These are phyloP conservation scores for Venusia cambrica DNA, from an alignment of 2,888 invertebrate genomes.

Conservation along the genomic window DNA sequence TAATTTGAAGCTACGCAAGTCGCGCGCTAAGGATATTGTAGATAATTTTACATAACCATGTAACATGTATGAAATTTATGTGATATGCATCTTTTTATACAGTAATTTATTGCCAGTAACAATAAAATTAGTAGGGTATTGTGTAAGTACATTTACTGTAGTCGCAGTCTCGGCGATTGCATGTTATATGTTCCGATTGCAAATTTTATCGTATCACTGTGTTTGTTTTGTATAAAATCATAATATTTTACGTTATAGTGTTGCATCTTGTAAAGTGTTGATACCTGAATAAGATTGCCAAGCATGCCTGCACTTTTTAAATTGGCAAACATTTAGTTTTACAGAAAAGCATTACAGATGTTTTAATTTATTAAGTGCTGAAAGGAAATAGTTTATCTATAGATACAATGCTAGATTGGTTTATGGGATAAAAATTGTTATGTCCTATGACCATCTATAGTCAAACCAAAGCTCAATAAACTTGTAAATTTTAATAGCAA, in stretches of 20 bases:
- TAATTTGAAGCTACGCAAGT: conserved; percentile 10
- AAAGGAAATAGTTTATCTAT: too few relatives aligned
- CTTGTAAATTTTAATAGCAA: conserved; percentile 18
- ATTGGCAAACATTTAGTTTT: conserved; percentile 6
- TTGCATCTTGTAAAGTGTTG: conserved; percentile 9
- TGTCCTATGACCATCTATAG: too few relatives aligned
- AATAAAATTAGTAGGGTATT: conserved; percentile 58
- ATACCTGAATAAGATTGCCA: not conserved
- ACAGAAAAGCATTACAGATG: too few relatives aligned
- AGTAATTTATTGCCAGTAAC: conserved; percentile 50
- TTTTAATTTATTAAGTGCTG: too few relatives aligned
- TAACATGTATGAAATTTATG: conserved; percentile 12
- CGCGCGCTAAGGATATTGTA: conserved; percentile 3
- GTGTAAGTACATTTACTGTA: conserved; percentile 64
- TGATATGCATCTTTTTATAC: conserved; percentile 24
- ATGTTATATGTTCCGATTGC: conserved; percentile 63
- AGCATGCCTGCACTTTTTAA: too few relatives aligned
- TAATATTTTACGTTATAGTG: conserved; percentile 9
- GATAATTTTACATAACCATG: conserved; percentile 17
- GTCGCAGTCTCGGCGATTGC: conserved; percentile 39
- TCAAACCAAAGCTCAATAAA: conserved; percentile 62
- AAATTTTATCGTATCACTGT: conserved; percentile 49
- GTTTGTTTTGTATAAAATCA: conserved; percentile 21
- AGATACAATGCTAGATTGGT: too few relatives aligned
- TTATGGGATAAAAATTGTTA: too few relatives aligned